These are phyloP conservation scores for Lasioglossum marginatum DNA, from an alignment of 2,888 invertebrate genomes.

Conservation along the genomic window DNA sequence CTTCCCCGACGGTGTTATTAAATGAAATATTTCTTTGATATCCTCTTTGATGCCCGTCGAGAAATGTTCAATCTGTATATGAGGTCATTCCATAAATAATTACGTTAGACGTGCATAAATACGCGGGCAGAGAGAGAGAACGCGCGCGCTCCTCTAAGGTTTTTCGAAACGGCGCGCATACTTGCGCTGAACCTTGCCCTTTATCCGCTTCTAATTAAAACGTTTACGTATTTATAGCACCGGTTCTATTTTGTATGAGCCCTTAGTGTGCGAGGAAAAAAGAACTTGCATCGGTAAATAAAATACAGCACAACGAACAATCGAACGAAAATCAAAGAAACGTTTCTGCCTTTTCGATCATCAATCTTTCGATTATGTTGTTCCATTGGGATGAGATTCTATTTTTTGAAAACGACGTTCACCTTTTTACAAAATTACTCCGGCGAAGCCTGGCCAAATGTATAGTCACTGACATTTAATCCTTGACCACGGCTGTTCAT, in stretches of 20 bases:
- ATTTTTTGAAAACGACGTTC: background rate
- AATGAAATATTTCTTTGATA: constrained; percentile 6
- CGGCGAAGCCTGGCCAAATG: background rate
- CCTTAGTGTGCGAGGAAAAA: background rate
- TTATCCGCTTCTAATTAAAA: background rate
- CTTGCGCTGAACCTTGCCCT: constrained; percentile 15
- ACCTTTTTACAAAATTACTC: background rate
- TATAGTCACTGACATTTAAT: background rate
- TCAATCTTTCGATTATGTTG: background rate
- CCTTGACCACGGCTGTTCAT: background rate
- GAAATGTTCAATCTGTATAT: background rate
- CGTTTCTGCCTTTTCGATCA: too few relatives aligned
- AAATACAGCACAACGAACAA: background rate
- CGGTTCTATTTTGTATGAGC: constrained; percentile 7
- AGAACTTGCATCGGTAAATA: background rate
- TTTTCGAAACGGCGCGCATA: constrained; percentile 10
- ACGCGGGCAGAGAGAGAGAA: background rate
- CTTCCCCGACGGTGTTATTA: background rate
- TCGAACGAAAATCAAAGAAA: background rate
- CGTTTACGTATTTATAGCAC: constrained; percentile 1
- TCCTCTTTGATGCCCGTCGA: background rate
- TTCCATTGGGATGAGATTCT: background rate
- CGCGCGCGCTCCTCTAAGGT: background rate
- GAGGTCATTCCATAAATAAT: constrained; percentile 9
- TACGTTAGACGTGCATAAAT: constrained; percentile 4